Base-by-base conservation (phyloP, 1,140 invertebrate species). In the Habropoda laboriosa region DNA sequence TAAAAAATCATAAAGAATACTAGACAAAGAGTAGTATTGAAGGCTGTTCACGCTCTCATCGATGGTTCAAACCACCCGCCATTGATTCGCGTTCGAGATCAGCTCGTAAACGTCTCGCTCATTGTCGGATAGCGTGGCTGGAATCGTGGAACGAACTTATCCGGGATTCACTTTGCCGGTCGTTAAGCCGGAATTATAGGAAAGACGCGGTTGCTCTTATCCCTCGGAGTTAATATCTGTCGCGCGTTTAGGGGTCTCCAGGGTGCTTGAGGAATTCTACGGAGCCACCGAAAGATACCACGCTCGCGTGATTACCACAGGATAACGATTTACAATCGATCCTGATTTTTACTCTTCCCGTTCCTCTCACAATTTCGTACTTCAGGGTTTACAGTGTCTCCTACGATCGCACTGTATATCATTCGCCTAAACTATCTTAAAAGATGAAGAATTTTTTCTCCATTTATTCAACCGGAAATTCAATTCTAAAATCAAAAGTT, bases 241-340 rank as follows among this genome's bases (percentile, higher is more conserved):
- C 51, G 21, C 13, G 30, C 21, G 64, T 49, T 76, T 38, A 38
- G 18, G 3, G 8, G 18, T 47, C 40, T 7, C 27, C 38, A 0
- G 16, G 13, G 42, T 49, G 30, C n/a, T 13, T 2, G 10, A 6
- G 16, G 1, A 30, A 3, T 38, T 45, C 16, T 35, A 16, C 0
- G 0, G n/a, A 24, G 4, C 10, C 10, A 0, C 32, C n/a, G n/a
- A 70, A 47, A 10, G 30, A 27, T 3, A 38, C 24, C 4, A 0
- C 10, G 27, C 30, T 70, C n/a, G 18, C 42, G 21, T 42, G 73
- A 75, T 49, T 58, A 38, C 64, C 53, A 12, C 1, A 42, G 30
- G 40, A 77, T 77, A 40, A 8, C 53, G 74, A 70, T 58, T 77
- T 70, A 68, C 64, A 40, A 66, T 64, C n/a, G 2, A 35, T 45